These are phyloP conservation scores for Schizotus pectinicornis DNA, from an alignment of 2,888 invertebrate genomes.

Conservation along the genomic window DNA sequence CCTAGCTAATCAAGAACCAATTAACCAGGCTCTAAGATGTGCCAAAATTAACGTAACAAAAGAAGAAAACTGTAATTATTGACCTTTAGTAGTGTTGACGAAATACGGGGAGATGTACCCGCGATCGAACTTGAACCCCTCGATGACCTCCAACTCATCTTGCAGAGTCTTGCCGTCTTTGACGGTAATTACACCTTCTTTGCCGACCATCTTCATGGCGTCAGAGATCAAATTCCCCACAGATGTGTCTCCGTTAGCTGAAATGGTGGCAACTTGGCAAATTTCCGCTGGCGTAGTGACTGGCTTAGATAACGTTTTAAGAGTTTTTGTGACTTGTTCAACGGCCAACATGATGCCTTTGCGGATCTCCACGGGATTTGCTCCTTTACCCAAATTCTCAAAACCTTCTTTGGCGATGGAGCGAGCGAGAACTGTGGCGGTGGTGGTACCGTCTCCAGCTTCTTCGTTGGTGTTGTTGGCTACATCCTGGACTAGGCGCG, in stretches of 20 bases:
- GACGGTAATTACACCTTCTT: conserved; percentile 98
- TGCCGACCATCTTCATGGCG: conserved; percentile 97
- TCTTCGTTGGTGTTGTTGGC: conserved; percentile 99
- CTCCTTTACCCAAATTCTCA: conserved; percentile 97
- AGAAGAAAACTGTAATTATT: conserved; percentile 7
- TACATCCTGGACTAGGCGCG: conserved; percentile 97
- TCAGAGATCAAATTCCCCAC: conserved; percentile 94
- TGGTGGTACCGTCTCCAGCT: conserved; percentile 98
- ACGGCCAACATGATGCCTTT: conserved; percentile 84
- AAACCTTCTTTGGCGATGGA: conserved; percentile 99
- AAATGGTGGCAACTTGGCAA: conserved; percentile 99
- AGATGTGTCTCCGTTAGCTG: conserved; percentile 93
- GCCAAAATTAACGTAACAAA: conserved; percentile 17
- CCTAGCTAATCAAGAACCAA: conserved; percentile 23
- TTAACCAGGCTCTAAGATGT: conserved; percentile 35
- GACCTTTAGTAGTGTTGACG: conserved; percentile 95
- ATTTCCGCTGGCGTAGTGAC: conserved; percentile 99
- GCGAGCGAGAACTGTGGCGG: conserved; percentile 96
- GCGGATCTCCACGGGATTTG: conserved; percentile 96
- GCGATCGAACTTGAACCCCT: conserved; percentile 99
- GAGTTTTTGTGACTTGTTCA: conserved; percentile 85
- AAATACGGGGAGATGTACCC: conserved; percentile 99
- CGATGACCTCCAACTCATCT: conserved; percentile 95
- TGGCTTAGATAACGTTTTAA: conserved; percentile 89
- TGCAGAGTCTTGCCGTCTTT: conserved; percentile 98